Base-by-base conservation (phyloP, 1,140 invertebrate species). In the Solen grandis region DNA sequence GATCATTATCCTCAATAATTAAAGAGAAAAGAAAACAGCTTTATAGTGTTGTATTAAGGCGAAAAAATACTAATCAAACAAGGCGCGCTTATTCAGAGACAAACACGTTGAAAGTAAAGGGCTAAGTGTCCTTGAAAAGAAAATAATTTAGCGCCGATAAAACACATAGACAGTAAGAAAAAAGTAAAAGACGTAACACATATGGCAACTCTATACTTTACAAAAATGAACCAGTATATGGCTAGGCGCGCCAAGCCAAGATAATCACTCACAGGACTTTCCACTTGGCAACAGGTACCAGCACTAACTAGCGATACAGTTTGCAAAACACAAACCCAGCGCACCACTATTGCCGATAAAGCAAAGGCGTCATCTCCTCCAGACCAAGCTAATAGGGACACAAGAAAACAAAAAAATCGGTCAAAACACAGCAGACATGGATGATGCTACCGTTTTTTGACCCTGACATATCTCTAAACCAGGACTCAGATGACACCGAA, bases 1-100 rank as follows among this genome's bases (percentile, higher is more conserved):
- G 69, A 72, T 10, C 69, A 72, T 31, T 72, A 25, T 57, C 69
- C 69, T 29, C 10, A 22, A 35, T 33, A 55, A 72, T 72, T 13
- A 54, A 72, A 57, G 50, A 57, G n/a, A 50, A 31, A 10, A 54
- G 50, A 31, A 54, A 52, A 14, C 50, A 13, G 22, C 29, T 72
- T 1, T 50, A 54, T 33, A 50, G 19, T n/a, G 27, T 72, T n/a
- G 69, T 54, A 16, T 35, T 57, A 27, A 16, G 29, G 54, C 46
- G 14, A 41, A 31, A 19, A 54, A 55, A 57, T 35, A 57, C 29
- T 4, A 16, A 5, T 2, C 1, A 50, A 72, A 72, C 36, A 72
- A 57, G 57, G 69, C 57, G n/a, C 19, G n/a, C 25, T 27, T 72
- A 3, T 5, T 57, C 1, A 54, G 69, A 72, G 52, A 72, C n/a